Base-by-base conservation (phyloP, 2,888 invertebrate species). In the Machimus atricapillus region DNA sequence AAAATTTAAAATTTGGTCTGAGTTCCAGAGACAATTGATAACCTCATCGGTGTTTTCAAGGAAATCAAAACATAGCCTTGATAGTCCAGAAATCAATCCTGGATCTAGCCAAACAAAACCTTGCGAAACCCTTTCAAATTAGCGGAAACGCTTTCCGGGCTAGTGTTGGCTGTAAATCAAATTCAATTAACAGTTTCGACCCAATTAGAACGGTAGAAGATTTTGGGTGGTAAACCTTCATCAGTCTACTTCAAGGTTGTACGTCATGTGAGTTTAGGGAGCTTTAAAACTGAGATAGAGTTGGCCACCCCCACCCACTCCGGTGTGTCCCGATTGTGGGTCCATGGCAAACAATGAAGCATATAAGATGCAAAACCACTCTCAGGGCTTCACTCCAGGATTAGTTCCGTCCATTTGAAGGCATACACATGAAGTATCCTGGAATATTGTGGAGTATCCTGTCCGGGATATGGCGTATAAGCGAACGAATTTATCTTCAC, bases 171-270 rank as follows among this genome's bases (percentile, higher is more conserved):
- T 82, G 82, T 58, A 82, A 82, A 58, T 58, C 58, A 82, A 82
- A 82, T 52, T 66, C 58, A 82, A 82, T 58, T 82, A 82, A 37
- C 37, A 82, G 58, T 82, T 82, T 37, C 37, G 58, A 58, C 82
- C 58, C 81, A 81, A 81, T 81, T 81, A 81, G n/a, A 27, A 56
- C n/a, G 52, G 52, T 27, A 31, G 27, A 81, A 81, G 27, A 66
- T 66, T 81, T 56, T 81, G 23, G 19, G 16, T 19, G 19, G 52
- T 34, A 37, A 82, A 82, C 82, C 82, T 82, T 82, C 58, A 82
- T 82, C 82, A 82, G 52, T 82, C 37, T 58, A 37, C 58, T 58
- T 58, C 46, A 56, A 40, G 58, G 37, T 16, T 77, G 27, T 82
- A 37, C 6, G 81, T 81, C 5, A 19, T 82, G 7, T n/a, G 40